Evolutionary conservation across 2,113 vertebrate species (phyloP).

Genomic region (Coreoperca whiteheadi): DNA sequence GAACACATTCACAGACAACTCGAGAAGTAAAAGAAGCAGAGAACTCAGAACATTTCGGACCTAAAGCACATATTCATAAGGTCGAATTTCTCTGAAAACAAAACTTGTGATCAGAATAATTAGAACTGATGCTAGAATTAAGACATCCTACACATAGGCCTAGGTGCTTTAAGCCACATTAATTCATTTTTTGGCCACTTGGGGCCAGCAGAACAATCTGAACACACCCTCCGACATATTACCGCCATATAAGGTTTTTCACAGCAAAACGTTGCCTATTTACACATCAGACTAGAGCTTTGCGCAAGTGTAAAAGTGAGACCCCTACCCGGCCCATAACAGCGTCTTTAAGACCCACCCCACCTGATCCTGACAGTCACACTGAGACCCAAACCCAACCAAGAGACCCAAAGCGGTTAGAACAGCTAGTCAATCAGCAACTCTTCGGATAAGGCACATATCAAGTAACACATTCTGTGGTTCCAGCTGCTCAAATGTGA

Average conservation of each 20-base stretch:
- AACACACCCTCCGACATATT: neutral
- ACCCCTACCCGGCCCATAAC: no score
- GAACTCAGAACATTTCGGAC: neutral
- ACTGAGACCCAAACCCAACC: neutral
- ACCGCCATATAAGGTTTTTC: neutral
- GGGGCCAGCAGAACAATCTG: neutral
- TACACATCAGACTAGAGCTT: neutral
- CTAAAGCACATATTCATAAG: neutral
- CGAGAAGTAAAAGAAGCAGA: neutral
- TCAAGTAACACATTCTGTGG: no score
- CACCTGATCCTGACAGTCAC: neutral
- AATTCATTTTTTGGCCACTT: neutral
- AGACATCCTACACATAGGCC: neutral
- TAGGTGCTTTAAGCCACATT: neutral
- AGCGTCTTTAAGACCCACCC: no score
- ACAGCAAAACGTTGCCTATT: no score
- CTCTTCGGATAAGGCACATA: neutral
- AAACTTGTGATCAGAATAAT: neutral
- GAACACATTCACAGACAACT: neutral
- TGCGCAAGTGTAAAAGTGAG: neutral
- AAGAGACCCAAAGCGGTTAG: neutral
- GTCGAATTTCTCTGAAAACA: neutral
- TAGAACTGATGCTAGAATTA: neutral
- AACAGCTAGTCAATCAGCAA: neutral
- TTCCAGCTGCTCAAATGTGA: no score